These are phyloP conservation scores for Eubasilissa splendida DNA, from an alignment of 2,888 invertebrate species.

Conservation along the genomic window DNA sequence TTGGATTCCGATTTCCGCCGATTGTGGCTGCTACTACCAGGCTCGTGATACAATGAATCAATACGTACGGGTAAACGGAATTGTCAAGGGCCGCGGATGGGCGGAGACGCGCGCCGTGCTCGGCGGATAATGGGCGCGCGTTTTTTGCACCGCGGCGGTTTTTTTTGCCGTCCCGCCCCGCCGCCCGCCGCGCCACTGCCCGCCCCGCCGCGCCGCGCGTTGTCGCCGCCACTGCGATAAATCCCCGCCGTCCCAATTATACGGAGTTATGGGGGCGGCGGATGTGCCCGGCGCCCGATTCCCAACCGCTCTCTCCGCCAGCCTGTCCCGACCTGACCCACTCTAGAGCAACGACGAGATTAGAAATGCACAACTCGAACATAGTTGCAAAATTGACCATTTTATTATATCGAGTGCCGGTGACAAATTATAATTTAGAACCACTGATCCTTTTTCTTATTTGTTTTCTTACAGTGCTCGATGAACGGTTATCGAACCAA, in stretches of 20 bases:
- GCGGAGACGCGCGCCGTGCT: not conserved
- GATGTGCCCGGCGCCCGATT: not conserved
- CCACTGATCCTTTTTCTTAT: not conserved
- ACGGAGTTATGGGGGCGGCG: conserved; percentile 55
- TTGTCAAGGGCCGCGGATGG: not conserved
- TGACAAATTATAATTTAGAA: not conserved
- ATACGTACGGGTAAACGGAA: not conserved
- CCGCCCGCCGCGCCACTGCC: not conserved
- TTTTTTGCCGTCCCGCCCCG: not conserved
- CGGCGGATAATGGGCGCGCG: not conserved
- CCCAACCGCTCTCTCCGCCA: no score
- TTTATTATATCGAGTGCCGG: no score
- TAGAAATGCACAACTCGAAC: no score
- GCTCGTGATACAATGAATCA: no score
- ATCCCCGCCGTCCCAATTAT: conserved; percentile 58
- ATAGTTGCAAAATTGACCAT: no score
- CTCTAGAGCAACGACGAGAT: no score
- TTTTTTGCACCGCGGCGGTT: conserved; percentile 20
- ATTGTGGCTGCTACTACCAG: no score
- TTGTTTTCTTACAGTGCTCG: not conserved
- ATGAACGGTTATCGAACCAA: no score
- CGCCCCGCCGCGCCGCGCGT: conserved; percentile 19
- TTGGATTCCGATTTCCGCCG: no score
- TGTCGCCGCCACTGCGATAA: conserved; percentile 46
- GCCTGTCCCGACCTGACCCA: no score